phyloP scores from a whole-genome alignment of 2,113 vertebrate genomes.

The Heterotis niloticus region DNA sequence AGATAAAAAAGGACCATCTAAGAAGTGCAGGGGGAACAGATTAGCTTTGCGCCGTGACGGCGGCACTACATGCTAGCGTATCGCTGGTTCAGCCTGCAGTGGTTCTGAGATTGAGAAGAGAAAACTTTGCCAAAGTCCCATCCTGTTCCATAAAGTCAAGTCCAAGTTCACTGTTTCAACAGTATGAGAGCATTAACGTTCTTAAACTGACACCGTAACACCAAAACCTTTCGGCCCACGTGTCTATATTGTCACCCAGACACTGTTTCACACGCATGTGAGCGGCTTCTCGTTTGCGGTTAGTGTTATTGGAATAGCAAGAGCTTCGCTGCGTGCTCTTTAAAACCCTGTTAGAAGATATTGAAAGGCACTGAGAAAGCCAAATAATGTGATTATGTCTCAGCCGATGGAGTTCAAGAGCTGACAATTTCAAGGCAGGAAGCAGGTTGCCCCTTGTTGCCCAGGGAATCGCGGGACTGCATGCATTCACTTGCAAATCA shows the following conservation, averaged over 20 bases:
- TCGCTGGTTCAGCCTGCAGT: constrained; percentile 68
- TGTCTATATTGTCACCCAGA: not conserved
- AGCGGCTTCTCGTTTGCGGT: constrained; percentile 9
- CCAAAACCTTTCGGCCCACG: not conserved
- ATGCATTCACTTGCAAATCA: not conserved
- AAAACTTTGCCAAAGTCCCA: constrained; percentile 66
- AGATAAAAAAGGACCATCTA: constrained; percentile 44
- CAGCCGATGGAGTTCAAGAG: constrained; percentile 14
- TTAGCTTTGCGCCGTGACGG: constrained; percentile 45
- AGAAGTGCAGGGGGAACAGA: constrained; percentile 56
- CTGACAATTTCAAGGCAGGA: constrained; percentile 5
- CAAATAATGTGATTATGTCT: constrained; percentile 21
- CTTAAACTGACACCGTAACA: constrained; percentile 1
- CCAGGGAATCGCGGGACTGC: constrained; percentile 3
- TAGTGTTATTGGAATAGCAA: constrained; percentile 10
- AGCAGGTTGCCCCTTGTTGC: not conserved
- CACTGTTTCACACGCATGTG: constrained; percentile 1
- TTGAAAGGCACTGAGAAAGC: constrained; percentile 31
- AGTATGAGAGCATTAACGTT: constrained; percentile 14
- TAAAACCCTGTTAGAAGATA: constrained; percentile 21
- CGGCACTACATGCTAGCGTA: constrained; percentile 63
- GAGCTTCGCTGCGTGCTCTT: not conserved
- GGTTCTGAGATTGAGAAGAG: constrained; percentile 79
- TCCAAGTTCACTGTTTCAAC: constrained; percentile 14
- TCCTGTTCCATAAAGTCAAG: constrained; percentile 49